These are phyloP conservation scores for Cryptocephalus primarius DNA, from an alignment of 2,888 invertebrate species.

Conservation along the genomic window DNA sequence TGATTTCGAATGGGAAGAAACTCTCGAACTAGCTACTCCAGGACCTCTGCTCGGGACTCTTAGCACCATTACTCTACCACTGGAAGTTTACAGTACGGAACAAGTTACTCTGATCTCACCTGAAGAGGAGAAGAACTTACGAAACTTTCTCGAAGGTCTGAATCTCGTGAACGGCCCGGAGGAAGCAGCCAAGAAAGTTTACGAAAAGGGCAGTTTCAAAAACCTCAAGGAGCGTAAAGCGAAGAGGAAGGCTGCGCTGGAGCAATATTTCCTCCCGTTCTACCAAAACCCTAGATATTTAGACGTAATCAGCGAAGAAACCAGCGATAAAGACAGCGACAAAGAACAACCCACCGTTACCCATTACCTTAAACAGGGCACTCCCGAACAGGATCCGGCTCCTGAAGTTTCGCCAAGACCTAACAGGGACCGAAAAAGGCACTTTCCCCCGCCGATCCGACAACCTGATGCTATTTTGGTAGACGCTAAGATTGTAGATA, in stretches of 20 bases:
- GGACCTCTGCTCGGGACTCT: conserved; percentile 30
- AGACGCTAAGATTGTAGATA: conserved; percentile 44
- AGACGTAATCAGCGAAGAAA: conserved; percentile 71
- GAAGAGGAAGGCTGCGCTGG: conserved; percentile 44
- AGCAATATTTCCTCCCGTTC: conserved; percentile 46
- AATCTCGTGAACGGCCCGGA: conserved; percentile 43
- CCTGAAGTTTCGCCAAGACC: conserved; percentile 7
- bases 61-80: conserved; percentile 37
- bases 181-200: conserved; percentile 23
- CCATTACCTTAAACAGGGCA: conserved; percentile 21
- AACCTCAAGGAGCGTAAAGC: conserved; percentile 36
- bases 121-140: conserved; percentile 46
- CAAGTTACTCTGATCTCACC: conserved; percentile 36
- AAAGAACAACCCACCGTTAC: conserved; percentile 28
- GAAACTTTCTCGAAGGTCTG: conserved; percentile 46
- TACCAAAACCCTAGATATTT: conserved; percentile 53
- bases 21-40: conserved; percentile 35
- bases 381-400: conserved; percentile 21
- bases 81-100: conserved; percentile 27
- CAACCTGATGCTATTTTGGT: conserved; percentile 37
- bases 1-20: conserved; percentile 49
- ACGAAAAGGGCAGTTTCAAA: conserved; percentile 11
- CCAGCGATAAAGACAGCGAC: conserved; percentile 51
- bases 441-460: conserved; percentile 9
- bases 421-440: conserved; percentile 6